These are phyloP conservation scores for Fragum sueziense DNA, from an alignment of 2,888 invertebrate species.

Conservation along the genomic window DNA sequence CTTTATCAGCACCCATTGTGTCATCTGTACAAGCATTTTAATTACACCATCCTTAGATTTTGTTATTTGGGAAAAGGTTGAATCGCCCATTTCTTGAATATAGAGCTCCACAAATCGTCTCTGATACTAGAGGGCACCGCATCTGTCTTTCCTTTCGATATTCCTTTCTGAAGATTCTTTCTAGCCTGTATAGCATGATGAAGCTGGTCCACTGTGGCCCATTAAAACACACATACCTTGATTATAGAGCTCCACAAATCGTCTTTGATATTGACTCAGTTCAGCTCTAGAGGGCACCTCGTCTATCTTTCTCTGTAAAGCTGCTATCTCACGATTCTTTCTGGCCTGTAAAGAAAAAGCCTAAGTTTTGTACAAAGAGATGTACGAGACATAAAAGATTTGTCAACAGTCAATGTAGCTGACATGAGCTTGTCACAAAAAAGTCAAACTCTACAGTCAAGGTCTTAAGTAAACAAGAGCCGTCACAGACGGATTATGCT, in stretches of 20 bases:
- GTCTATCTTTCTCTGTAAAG: slow-evolving; percentile 93
- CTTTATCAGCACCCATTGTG: too few species aligned
- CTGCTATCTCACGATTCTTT: slow-evolving; percentile 86
- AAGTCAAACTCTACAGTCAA: too few species aligned
- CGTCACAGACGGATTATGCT: too few species aligned
- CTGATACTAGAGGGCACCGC: slow-evolving; percentile 97
- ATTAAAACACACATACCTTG: slow-evolving; percentile 85
- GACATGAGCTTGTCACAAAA: too few species aligned
- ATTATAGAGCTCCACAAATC: slow-evolving; percentile 97
- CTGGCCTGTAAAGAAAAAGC: slow-evolving; percentile 83
- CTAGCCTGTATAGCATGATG: slow-evolving; percentile 85
- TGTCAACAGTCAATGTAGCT: too few species aligned
- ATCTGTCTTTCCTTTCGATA: slow-evolving; percentile 93
- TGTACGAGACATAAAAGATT: too few species aligned
- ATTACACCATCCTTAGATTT: too few species aligned
- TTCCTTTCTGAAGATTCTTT: slow-evolving; percentile 86
- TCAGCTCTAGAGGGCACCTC: slow-evolving; percentile 97
- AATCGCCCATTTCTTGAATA: slow-evolving; percentile 87
- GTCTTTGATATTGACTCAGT: slow-evolving; percentile 95
- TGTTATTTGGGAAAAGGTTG: too few species aligned
- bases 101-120: slow-evolving; percentile 97
- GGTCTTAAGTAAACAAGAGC: too few species aligned
- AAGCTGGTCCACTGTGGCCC: too few species aligned
- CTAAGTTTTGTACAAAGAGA: too few species aligned
- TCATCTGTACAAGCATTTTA: too few species aligned